Base-by-base conservation (phyloP, 2,888 invertebrate species). In the Xanthia icteritia region DNA sequence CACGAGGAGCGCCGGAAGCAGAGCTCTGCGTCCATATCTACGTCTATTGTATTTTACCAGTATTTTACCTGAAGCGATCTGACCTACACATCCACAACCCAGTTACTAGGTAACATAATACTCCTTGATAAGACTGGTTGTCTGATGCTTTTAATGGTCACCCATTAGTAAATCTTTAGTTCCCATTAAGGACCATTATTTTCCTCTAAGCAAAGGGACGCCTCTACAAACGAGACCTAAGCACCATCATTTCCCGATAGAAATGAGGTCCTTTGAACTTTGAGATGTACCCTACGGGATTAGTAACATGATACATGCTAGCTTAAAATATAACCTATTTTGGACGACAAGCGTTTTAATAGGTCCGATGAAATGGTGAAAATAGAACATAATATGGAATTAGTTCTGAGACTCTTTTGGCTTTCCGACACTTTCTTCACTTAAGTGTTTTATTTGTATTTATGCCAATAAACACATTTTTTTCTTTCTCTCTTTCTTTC, bases 261-360 rank as follows among this genome's bases (percentile, higher is more conserved):
- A 1, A 27, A 42, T n/a, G 17, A 42, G 5, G 15, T 23, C 23
- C 48, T 48, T 68, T 54, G 76, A 76, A 27, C 27, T 77, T 36
- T 27, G 58, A 48, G 5, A 77, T 45, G 5, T n/a, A 42, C 13
- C 20, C 58, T n/a, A 48, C 27, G 39, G 27, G 36, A 23, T 39
- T 15, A 39, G 31, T 51, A 58, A 36, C 9, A 56, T 36, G 9
- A n/a, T 36, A 58, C 31, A 31, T 23, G 15, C 5, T 17, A 31
- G 15, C 15, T 56, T 67, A 20, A 23, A 48, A 48, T 70, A 11
- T 48, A 68, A 36, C 15, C 5, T 56, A 15, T 31, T 48, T 36
- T 56, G 23, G 9, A 31, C 2, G 17, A 67, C 23, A 54, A 31
- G 9, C 8, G 54, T 23, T 67, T 31, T 31, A 23, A 23, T 20